Base-by-base conservation (phyloP, 2,797 vertebrate species). In the Falco rusticolus region DNA sequence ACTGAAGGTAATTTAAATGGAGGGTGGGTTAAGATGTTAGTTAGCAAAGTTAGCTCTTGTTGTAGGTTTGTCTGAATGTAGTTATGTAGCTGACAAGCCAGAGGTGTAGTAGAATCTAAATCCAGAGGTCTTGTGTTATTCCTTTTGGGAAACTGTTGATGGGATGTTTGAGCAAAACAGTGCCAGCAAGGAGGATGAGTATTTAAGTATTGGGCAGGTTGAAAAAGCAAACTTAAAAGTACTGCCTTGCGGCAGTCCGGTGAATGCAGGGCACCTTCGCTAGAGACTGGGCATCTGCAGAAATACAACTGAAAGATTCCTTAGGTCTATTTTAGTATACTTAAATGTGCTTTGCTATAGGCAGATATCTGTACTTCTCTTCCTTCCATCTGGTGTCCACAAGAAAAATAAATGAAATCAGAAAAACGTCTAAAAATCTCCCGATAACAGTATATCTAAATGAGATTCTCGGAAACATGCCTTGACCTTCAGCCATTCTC, bases 341-440 rank as follows among this genome's bases (percentile, higher is more conserved):
- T 29, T 75, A 83, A 56, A 76, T 39, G 29, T 9, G 9, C 24
- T 87, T 82, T 92, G 60, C 81, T 78, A 50, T 54, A 81, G 79
- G 63, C 69, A 74, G 76, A 29, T 91, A 66, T 66, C 87, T 88
- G 26, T 47, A 26, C 29, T 71, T 87, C 75, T 71, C 61, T 70
- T 88, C 65, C 37, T 80, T 80, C 84, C 2, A 5, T 31, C 41
- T 19, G 10, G 17, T 37, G 17, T 51, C 51, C 51, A 64, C 70
- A 87, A 47, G 47, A 61, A 88, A 87, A 94, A 94, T 33, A 93
- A 94, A 92, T 91, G 20, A 89, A 96, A 87, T 75, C 76, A 80
- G 66, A 61, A 95, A 94, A 96, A 71, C 0, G 33, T 39, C 71
- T 85, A 81, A 90, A 94, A 96, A 84, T 86, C 50, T 91, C 69